Evolutionary conservation across 30 jellyfish, hydroid and myxozoan genomes (phyloP).

Genomic region (Sanderia malayensis): DNA sequence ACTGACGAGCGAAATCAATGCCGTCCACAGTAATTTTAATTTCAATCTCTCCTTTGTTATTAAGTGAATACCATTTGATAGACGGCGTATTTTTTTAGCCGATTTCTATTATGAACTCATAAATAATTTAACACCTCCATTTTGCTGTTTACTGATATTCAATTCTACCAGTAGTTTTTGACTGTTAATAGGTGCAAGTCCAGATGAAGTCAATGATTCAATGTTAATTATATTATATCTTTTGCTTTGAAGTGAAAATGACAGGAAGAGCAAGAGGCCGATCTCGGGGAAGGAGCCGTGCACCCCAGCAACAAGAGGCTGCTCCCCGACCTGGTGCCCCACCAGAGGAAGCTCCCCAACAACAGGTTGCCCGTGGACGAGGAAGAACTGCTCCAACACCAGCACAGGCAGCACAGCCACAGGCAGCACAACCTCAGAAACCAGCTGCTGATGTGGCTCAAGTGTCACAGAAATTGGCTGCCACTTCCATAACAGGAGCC

Average conservation of each 20-base stretch:
- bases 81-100: no score
- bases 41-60: no score
- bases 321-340: conserved; percentile 76
- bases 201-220: no score
- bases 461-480: conserved; percentile 56
- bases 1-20: no score
- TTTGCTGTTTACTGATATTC: no score
- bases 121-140: neutral
- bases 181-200: no score
- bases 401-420: conserved; percentile 44
- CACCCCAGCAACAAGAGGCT: conserved; percentile 47
- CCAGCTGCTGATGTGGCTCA: conserved; percentile 47
- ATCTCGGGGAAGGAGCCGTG: conserved; percentile 73
- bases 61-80: no score
- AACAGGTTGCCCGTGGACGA: conserved; percentile 76
- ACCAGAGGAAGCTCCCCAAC: conserved; percentile 70
- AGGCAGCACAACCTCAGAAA: conserved; percentile 27
- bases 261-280: conserved; percentile 97
- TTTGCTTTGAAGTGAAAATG: conserved; percentile 35
- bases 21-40: no score
- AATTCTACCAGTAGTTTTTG: no score
- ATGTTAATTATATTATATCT: no score
- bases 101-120: no score
- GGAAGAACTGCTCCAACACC: conserved; percentile 72
- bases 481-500: conserved; percentile 21